phyloP scores from a whole-genome alignment of 2,797 vertebrate genomes.

The Valencia hispanica region DNA sequence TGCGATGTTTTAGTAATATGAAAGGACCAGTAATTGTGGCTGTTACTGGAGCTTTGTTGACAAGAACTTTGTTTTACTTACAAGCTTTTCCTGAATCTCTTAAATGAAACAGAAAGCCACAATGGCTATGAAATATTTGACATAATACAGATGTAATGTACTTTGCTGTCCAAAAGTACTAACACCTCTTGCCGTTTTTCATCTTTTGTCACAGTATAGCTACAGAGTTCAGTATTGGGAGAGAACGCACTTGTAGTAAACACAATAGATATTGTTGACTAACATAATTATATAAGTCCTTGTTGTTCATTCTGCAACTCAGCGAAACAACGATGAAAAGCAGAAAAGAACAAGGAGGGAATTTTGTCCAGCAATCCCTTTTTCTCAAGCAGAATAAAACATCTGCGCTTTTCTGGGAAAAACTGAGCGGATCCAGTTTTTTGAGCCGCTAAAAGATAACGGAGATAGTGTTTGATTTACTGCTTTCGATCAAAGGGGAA shows the following conservation, averaged over 20 bases:
- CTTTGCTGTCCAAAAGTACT: background rate
- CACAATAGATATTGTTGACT: slow-evolving; percentile 75
- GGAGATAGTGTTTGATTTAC: slow-evolving; percentile 18
- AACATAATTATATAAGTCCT: slow-evolving; percentile 50
- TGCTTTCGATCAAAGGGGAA: slow-evolving; percentile 18
- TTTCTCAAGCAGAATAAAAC: slow-evolving; percentile 53
- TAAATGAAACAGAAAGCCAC: background rate
- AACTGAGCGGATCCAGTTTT: slow-evolving; percentile 11
- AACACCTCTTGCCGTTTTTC: background rate
- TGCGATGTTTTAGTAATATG: background rate
- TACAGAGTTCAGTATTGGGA: background rate
- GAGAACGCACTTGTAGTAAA: slow-evolving; percentile 47
- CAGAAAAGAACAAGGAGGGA: slow-evolving; percentile 62
- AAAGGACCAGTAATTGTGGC: background rate
- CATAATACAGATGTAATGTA: background rate
- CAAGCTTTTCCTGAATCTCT: background rate
- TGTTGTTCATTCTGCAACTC: slow-evolving; percentile 56
- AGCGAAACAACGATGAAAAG: slow-evolving; percentile 59
- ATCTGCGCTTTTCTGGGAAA: slow-evolving; percentile 40
- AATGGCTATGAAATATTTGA: background rate
- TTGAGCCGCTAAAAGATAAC: slow-evolving; percentile 9
- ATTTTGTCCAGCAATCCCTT: slow-evolving; percentile 7
- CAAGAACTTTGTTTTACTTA: background rate
- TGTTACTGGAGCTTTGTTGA: background rate
- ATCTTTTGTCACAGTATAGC: background rate